Base-by-base conservation (phyloP, 1,140 invertebrate species). In the Drosophila murphyi region DNA sequence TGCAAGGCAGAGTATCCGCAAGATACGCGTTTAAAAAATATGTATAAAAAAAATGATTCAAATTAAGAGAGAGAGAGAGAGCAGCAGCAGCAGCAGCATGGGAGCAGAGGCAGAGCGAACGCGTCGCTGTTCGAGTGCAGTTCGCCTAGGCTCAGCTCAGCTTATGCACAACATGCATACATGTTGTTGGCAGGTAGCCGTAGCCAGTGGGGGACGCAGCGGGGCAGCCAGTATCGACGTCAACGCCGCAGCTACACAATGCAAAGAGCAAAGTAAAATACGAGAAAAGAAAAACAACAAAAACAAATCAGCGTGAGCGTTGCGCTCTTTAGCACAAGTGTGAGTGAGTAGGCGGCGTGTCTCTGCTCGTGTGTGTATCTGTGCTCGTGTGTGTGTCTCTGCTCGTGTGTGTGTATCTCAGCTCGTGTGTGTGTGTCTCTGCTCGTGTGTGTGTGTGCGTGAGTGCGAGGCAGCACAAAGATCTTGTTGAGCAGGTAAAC, bases 401-500 rank as follows among this genome's bases (percentile, higher is more conserved):
- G 8, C 6, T 3, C 3, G 37, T 39, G 65, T 56, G 43, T 47
- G 55, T 47, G 6, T 41, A 41, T 41, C 37, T 41, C 5, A 41
- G 37, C 37, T 7, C 6, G 31, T 61, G 45, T 48, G 51, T 48
- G 51, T 31, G 32, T 32, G 31, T 47, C 62, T 37, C 54, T 60
- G 2, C 6, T 3, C 3, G 37, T 55, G 45, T 48, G 20, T 41
- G 35, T 48, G 50, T 7, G 3, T 41, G 62, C 59, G 60, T 31
- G 62, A 35, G 55, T 73, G 72, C 39, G 79, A 80, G 63, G 69
- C 72, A 78, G 54, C 71, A 80, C 67, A 88, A 83, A 88, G 85
- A 88, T 90, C 82, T 90, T 90, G 79, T 76, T 80, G 74, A 83
- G 87, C 76, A 77, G 82, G 76, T 87, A 85, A 20, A 78, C 29